Base-by-base conservation (phyloP, 2,888 invertebrate species). In the Prosopocoilus inquinatus region DNA sequence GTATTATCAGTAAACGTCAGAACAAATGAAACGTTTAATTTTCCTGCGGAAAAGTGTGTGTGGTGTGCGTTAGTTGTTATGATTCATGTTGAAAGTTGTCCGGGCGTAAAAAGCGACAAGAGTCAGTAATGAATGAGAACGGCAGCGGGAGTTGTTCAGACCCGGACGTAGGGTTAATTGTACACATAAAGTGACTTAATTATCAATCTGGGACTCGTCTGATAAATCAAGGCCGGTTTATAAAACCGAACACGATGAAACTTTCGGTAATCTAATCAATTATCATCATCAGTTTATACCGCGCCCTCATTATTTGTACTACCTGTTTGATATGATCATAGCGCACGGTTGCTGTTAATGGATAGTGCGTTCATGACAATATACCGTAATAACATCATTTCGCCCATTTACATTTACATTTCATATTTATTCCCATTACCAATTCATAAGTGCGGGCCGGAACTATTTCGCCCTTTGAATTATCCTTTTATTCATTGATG, bases 91-190 rank as follows among this genome's bases (percentile, higher is more conserved):
- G 53, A 62, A 64, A 64, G 60, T 64, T 63, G 56, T 54, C 60
- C 39, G 51, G 63, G 55, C 59, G 60, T 57, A 65, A 65, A 65
- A 61, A 64, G 62, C 63, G 59, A 60, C 60, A 60, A 61, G 59
- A 60, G 63, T 59, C 61, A 58, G 58, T 62, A 61, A 65, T 64
- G 59, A 62, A 64, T 64, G 63, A 64, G 59, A 65, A 61, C 57
- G 56, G 60, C 53, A 56, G 58, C 58, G 60, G 59, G 61, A 63
- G 62, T 60, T 63, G 57, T 62, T 64, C 11, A 64, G 63, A 63
- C 59, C 66, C 67, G 67, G 67, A 66, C 64, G 65, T 66, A 52
- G 64, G 66, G 63, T 64, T 67, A 66, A 67, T 66, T 67, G 62
- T 63, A 60, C 62, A 64, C 61, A 65, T 67, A 63, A 64, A 65